Percentiles rank a stretch among this genome's conserved stretches.
Conservation (phyloP, 2,113 vertebrate species). For the Vicugna pacos region DNA sequence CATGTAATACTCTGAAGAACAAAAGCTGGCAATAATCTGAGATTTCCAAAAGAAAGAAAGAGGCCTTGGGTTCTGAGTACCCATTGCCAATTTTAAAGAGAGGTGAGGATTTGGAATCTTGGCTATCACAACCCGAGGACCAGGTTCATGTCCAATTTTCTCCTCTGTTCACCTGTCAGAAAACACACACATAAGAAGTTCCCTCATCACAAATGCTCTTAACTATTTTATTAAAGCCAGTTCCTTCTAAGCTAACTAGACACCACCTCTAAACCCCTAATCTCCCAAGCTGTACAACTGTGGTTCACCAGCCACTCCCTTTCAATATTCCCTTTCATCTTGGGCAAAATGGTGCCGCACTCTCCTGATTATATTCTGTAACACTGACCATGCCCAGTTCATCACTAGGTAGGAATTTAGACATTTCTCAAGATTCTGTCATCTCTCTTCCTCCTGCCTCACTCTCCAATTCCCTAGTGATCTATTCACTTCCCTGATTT, state of each 20-base stretch:
- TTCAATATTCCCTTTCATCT: neutral
- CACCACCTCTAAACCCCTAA: neutral
- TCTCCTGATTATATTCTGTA: neutral
- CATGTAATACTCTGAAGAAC: neutral
- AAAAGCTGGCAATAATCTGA: constrained; percentile 8
- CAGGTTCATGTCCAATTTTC: neutral
- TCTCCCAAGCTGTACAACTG: neutral
- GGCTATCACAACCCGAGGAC: neutral
- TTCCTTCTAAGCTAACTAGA: neutral
- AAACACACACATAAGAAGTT: neutral
- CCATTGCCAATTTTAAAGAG: neutral
- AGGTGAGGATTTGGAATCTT: neutral
- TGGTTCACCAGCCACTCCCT: neutral
- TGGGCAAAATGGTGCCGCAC: neutral
- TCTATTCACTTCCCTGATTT: neutral
- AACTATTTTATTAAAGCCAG: neutral
- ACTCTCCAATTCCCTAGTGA: neutral
- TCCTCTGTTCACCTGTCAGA: neutral
- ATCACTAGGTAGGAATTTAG: neutral
- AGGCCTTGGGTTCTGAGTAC: neutral
- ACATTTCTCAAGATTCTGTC: neutral
- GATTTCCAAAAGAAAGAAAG: neutral
- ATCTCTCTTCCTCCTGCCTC: neutral
- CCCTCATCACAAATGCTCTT: neutral
- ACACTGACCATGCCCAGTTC: neutral